Evolutionary conservation across 2,888 invertebrate species (phyloP), one percentile per base, ranked within the genome.

Genomic region (Hypomecis atomaria): DNA sequence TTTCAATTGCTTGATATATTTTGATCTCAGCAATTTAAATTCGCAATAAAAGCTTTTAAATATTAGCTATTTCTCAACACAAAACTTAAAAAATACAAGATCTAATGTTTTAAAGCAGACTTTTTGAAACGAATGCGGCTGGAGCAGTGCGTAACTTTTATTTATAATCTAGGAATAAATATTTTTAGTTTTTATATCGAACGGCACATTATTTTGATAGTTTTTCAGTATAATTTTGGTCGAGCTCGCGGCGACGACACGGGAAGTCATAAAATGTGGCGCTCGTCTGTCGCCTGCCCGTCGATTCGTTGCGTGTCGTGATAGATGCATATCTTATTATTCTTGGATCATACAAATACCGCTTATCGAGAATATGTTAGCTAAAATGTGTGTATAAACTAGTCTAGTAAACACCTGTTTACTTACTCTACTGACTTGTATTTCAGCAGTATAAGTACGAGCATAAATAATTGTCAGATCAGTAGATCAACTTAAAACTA

Each of bases 261-360:
- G 81, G 90, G 90, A 89, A 88, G 88, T 88, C 82, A 80, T 90
- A 88, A 90, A 90, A 79, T 78, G 80, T 79, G 77, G 62, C 79
- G 74, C 75, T 70, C 72, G 76, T 59, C 59, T 57, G 62, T 62
- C 63, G 63, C 55, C 53, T 52, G 48, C 43, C 2, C 42, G 11
- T 60, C 55, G 56, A 65, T 57, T 47, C 38, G 43, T 53, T 38
- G 36, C 48, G 38, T 57, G 11, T 60, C 33, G 9, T 53, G 56
- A 60, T 60, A 52, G 45, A 52, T 23, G 3, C 23, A 23, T 50
- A 52, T 47, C 13, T n/a, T 48, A 47, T 57, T 52, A 10, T 50
- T 47, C 42, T 47, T 52, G 42, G 10, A n/a, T 52, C 6, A 42
- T 10, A 45, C 5, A 23, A 43, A 13, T 10, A 13, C 13, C 40